phyloP scores from a whole-genome alignment of 2,888 invertebrate genomes.

The Yponomeuta malinellus region DNA sequence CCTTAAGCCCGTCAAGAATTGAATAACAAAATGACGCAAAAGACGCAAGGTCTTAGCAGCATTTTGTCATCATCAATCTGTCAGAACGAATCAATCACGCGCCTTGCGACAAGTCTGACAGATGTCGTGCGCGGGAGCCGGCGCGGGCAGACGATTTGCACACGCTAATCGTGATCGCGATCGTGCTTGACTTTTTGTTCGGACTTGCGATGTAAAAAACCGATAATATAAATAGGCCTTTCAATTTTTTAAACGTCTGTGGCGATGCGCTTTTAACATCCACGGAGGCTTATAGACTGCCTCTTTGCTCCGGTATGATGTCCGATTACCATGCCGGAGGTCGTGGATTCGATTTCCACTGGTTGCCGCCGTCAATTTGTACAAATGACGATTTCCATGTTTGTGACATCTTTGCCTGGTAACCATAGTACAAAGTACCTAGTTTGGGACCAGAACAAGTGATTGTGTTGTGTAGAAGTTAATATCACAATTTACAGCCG shows the following conservation, averaged over 20 bases:
- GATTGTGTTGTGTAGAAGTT: no score
- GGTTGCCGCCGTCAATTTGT: no score
- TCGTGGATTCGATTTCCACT: no score
- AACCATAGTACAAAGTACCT: no score
- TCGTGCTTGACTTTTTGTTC: neutral
- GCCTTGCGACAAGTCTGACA: slow-evolving; percentile 2
- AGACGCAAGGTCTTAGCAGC: neutral
- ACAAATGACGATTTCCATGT: no score
- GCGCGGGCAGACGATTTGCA: neutral
- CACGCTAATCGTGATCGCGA: neutral
- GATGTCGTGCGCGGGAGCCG: slow-evolving; percentile 6
- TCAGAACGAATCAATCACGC: neutral
- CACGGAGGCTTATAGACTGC: no score
- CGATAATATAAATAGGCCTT: neutral
- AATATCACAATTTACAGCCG: no score
- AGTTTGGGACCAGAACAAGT: no score
- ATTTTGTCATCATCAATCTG: slow-evolving; percentile 1
- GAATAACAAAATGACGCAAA: neutral
- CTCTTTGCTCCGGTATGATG: no score
- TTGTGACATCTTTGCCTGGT: no score
- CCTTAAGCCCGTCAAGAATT: neutral
- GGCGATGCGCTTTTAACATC: no score
- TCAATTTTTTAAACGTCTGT: neutral
- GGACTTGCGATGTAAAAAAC: neutral
- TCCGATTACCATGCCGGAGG: no score